phyloP scores from a whole-genome alignment of 2,113 vertebrate genomes.

The Actinemys pallida region DNA sequence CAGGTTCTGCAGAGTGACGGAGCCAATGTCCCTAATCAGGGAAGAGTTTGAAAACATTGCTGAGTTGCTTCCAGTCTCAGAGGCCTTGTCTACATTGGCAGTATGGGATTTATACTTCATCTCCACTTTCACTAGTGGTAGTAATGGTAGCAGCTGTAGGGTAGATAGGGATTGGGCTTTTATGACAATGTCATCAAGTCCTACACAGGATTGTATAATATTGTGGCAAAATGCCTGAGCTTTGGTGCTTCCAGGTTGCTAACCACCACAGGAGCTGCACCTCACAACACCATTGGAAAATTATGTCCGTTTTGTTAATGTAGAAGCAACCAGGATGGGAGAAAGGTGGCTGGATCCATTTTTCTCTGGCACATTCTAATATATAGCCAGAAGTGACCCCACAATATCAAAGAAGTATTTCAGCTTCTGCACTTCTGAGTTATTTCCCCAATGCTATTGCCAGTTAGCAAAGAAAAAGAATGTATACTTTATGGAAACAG shows the following conservation, averaged over 20 bases:
- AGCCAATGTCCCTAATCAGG: neutral
- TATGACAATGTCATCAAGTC: neutral
- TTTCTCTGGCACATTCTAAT: neutral
- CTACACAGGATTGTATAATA: neutral
- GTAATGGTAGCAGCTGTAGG: neutral
- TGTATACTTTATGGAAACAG: neutral
- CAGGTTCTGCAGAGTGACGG: neutral
- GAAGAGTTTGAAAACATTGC: neutral
- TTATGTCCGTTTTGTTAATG: neutral
- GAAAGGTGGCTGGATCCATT: neutral
- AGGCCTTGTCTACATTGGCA: fast-evolving
- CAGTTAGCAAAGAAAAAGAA: neutral
- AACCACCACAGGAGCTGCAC: neutral
- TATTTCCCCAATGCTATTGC: neutral
- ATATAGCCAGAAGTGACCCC: neutral
- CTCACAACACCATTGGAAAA: neutral
- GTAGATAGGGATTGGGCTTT: neutral
- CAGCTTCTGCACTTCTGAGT: neutral
- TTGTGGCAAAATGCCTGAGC: neutral
- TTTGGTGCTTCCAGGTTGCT: neutral
- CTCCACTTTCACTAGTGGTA: neutral
- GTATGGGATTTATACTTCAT: neutral
- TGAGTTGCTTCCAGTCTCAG: neutral
- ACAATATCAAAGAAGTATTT: neutral
- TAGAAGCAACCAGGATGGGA: neutral